Evolutionary conservation across 2,797 vertebrate genomes (phyloP), one percentile per base, ranked within the genome.

Genomic region (Eulemur coronatus): DNA sequence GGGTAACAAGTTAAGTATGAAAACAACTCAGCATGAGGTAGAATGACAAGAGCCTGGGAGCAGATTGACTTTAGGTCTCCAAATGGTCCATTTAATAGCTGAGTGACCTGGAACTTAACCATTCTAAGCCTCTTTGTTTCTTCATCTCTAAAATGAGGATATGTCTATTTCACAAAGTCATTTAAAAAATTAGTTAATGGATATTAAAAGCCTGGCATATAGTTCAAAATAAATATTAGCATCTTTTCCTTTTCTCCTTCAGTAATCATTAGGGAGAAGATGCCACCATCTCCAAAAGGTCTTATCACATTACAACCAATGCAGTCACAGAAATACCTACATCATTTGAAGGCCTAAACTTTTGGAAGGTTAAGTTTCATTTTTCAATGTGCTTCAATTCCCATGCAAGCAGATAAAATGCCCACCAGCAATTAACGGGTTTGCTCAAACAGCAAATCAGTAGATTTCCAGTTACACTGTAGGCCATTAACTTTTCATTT

Each of bases 161-260:
- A 94, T 81, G 22, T 46, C 84, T 91, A 11, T 72, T 94, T 97
- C 59, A 92, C 26, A 94, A 22, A 50, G 41, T 81, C 61, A 95
- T 84, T 76, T 79, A 17, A 76, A 85, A 78, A 89, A 91, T 70
- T 43, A 96, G 28, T 76, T 93, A 89, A 70, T 35, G 11, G 8
- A n/a, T 61, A 84, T 84, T 61, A 72, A 69, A 84, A 91, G 24
- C 48, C 50, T 61, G 76, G 24, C 48, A 94, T 55, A 84, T 20
- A 91, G 18, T 46, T 91, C 22, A 89, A 89, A 96, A 86, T 46
- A 82, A 93, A 52, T 70, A 79, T 67, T 91, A 85, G 28, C 46
- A 92, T 33, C 73, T 22, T 94, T 81, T 89, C 50, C 43, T 93
- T 72, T 86, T 20, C 33, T 69, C 46, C 17, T 94, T 88, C 24